Evolutionary conservation across 2,888 invertebrate genomes (phyloP).

Genomic region (Cartodere bifasciata): DNA sequence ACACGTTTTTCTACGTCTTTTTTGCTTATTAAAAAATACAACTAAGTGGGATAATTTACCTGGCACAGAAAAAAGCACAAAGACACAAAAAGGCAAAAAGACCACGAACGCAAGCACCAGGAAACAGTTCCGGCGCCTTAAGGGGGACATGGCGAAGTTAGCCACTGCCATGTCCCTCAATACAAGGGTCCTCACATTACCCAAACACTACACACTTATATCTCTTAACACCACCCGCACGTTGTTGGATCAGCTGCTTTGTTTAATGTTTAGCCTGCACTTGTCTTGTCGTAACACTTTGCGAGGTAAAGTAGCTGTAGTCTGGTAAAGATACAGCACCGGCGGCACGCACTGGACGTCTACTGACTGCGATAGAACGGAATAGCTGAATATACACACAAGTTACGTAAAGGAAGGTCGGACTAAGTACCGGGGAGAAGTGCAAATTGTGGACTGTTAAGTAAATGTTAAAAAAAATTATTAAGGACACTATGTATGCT

Average conservation of each 20-base stretch:
- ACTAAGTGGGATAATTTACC: conserved; percentile 27
- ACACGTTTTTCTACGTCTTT: too few species aligned
- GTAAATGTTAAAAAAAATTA: neutral
- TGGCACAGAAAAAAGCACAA: conserved; percentile 40
- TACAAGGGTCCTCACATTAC: conserved; percentile 12
- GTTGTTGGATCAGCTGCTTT: too few species aligned
- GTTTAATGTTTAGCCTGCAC: too few species aligned
- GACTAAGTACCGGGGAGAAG: too few species aligned
- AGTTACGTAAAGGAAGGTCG: conserved; percentile 14
- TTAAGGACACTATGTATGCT: too few species aligned
- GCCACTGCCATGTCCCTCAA: conserved; percentile 27
- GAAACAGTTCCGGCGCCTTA: conserved; percentile 45
- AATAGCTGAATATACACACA: conserved; percentile 18
- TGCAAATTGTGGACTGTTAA: neutral
- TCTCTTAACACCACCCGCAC: too few species aligned
- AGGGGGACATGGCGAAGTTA: conserved; percentile 32
- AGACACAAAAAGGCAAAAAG: conserved; percentile 44
- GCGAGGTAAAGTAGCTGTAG: too few species aligned
- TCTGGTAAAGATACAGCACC: too few species aligned
- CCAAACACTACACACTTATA: too few species aligned
- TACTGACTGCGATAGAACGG: too few species aligned
- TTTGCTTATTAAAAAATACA: neutral
- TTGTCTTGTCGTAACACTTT: too few species aligned
- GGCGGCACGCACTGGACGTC: too few species aligned
- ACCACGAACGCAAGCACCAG: conserved; percentile 41